phyloP scores from a whole-genome alignment of 2,888 invertebrate species.

The Clostera curtula region DNA sequence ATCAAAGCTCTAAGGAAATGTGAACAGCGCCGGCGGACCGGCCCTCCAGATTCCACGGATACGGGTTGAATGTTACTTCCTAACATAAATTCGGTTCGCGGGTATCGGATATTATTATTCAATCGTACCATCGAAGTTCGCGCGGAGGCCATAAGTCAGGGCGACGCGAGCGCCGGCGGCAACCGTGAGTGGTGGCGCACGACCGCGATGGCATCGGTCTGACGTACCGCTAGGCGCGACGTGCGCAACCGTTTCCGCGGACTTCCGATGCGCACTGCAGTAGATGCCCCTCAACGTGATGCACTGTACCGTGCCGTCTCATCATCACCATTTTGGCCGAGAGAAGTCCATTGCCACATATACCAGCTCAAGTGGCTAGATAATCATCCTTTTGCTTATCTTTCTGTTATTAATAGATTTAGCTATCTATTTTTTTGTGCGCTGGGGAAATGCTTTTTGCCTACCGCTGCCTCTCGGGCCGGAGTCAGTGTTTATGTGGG shows the following conservation, averaged over 20 bases:
- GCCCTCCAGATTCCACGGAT: slow-evolving; percentile 54
- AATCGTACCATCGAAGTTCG: slow-evolving; percentile 72
- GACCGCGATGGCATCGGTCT: slow-evolving; percentile 65
- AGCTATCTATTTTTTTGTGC: too few relatives aligned
- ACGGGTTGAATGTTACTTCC: slow-evolving; percentile 68
- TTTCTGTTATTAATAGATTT: too few relatives aligned
- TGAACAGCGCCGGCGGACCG: slow-evolving; percentile 51
- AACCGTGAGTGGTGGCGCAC: slow-evolving; percentile 71
- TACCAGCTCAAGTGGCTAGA: too few relatives aligned
- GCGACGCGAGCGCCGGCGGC: slow-evolving; percentile 70
- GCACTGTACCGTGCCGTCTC: too few relatives aligned
- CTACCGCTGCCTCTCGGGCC: too few relatives aligned
- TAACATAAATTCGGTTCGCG: slow-evolving; percentile 72
- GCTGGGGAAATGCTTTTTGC: too few relatives aligned
- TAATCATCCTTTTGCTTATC: too few relatives aligned
- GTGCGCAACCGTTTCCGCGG: slow-evolving; percentile 23
- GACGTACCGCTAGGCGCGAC: slow-evolving; percentile 47
- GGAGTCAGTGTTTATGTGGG: too few relatives aligned
- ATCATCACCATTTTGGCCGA: too few relatives aligned
- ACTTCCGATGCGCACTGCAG: slow-evolving; percentile 22
- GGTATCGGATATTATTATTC: slow-evolving; percentile 74
- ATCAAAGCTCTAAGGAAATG: slow-evolving; percentile 51
- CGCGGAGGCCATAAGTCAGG: slow-evolving; percentile 71
- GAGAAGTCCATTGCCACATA: too few relatives aligned
- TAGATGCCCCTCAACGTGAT: too few relatives aligned